Conservation (phyloP, 2,888 invertebrate genomes). For the Heliconius cydno region DNA sequence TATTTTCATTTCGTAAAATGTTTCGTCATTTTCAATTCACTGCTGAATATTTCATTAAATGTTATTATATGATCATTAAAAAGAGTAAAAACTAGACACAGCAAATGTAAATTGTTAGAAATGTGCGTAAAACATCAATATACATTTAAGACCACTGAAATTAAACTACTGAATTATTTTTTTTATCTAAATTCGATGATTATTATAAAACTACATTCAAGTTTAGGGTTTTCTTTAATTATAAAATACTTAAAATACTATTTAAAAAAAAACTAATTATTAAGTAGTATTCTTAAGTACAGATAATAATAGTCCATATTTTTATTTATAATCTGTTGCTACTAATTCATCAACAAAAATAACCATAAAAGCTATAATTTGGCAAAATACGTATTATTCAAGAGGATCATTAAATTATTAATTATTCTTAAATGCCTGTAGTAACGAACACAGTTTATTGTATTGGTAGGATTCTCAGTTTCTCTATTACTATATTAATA, state of each 20-base stretch:
- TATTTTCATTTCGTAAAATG: not conserved
- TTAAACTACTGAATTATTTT: not conserved
- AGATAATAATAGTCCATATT: conserved; percentile 4
- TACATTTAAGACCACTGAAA: not conserved
- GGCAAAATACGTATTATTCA: conserved; percentile 1
- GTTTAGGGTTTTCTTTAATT: not conserved
- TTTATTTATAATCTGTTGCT: not conserved
- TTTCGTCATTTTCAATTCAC: not conserved
- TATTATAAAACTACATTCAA: not conserved
- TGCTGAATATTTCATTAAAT: not conserved
- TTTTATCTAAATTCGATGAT: not conserved
- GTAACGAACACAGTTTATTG: conserved; percentile 26
- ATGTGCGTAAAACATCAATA: not conserved
- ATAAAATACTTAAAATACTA: not conserved
- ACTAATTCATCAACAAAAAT: not conserved
- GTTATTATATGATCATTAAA: not conserved
- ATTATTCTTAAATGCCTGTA: conserved; percentile 21
- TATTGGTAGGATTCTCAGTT: conserved; percentile 25
- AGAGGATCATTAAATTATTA: conserved; percentile 10
- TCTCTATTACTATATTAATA: conserved; percentile 2
- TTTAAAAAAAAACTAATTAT: not conserved
- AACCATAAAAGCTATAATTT: conserved; percentile 9
- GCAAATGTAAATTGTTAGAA: not conserved
- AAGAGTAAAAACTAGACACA: not conserved
- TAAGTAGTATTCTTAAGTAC: conserved; percentile 12